phyloP scores from a whole-genome alignment of 1,140 invertebrate genomes.

The Tribolium madens region DNA sequence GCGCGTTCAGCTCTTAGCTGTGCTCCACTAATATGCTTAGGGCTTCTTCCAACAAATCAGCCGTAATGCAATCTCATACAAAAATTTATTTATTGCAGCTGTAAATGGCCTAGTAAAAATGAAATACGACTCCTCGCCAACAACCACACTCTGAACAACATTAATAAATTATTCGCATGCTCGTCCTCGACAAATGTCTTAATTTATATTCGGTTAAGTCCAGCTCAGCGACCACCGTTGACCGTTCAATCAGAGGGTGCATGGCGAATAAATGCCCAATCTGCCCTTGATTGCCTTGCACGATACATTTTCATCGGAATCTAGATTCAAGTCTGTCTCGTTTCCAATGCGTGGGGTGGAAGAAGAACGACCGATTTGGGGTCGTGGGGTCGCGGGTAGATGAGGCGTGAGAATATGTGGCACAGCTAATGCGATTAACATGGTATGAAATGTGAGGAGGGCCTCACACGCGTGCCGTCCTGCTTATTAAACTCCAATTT shows the following conservation, averaged over 20 bases:
- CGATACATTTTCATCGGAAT: constrained; percentile 7
- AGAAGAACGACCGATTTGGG: not conserved
- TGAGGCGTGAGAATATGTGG: constrained; percentile 53
- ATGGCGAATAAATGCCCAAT: constrained; percentile 39
- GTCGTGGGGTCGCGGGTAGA: constrained; percentile 38
- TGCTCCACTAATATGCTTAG: constrained; percentile 41
- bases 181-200: constrained; percentile 56
- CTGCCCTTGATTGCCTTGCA: constrained; percentile 35
- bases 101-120: constrained; percentile 44
- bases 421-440: constrained; percentile 52
- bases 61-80: constrained; percentile 31
- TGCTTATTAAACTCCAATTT: constrained; percentile 54
- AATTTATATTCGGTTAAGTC: constrained; percentile 63
- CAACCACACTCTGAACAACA: constrained; percentile 14
- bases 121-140: constrained; percentile 22
- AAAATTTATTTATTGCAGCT: constrained; percentile 41
- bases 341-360: not conserved
- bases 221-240: constrained; percentile 50
- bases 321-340: not conserved
- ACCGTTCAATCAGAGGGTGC: constrained; percentile 55
- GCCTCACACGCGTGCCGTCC: constrained; percentile 48
- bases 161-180: not conserved
- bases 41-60: constrained; percentile 20
- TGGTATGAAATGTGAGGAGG: constrained; percentile 51
- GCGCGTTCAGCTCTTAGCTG: constrained; percentile 29